phyloP scores from a whole-genome alignment of 2,113 vertebrate species.

The Neolamprologus longior region DNA sequence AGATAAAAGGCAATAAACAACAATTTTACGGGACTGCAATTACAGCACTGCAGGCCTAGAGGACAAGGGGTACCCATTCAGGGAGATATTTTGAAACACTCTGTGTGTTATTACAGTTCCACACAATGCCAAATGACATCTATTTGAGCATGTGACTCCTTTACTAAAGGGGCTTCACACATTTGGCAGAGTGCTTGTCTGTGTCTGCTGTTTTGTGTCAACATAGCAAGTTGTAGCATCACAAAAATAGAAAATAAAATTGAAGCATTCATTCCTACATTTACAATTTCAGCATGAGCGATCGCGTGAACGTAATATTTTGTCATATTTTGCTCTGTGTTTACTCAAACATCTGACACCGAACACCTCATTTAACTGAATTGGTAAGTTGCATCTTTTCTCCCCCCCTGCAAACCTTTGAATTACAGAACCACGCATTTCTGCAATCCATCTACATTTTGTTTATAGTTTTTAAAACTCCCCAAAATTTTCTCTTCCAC shows the following conservation, averaged over 20 bases:
- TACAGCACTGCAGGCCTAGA: not conserved
- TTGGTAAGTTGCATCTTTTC: not conserved
- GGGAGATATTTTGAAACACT: not conserved
- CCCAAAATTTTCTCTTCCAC: not conserved
- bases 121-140: not conserved
- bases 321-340: not conserved
- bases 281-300: not conserved
- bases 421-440: not conserved
- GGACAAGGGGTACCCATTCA: not conserved
- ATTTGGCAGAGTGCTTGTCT: not conserved
- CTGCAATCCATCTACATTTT: not conserved
- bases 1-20: not conserved
- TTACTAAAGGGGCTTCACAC: not conserved
- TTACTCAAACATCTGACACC: not conserved
- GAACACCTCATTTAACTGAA: not conserved
- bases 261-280: not conserved
- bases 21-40: not conserved
- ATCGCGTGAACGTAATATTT: not conserved
- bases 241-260: not conserved
- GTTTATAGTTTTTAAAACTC: not conserved
- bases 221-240: not conserved
- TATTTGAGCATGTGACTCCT: conserved; percentile 9
- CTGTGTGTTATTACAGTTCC: not conserved
- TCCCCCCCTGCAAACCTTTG: not conserved
- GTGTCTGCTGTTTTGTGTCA: not conserved